Evolutionary conservation across 2,797 vertebrate genomes (phyloP).

Genomic region (Astyanax mexicanus): DNA sequence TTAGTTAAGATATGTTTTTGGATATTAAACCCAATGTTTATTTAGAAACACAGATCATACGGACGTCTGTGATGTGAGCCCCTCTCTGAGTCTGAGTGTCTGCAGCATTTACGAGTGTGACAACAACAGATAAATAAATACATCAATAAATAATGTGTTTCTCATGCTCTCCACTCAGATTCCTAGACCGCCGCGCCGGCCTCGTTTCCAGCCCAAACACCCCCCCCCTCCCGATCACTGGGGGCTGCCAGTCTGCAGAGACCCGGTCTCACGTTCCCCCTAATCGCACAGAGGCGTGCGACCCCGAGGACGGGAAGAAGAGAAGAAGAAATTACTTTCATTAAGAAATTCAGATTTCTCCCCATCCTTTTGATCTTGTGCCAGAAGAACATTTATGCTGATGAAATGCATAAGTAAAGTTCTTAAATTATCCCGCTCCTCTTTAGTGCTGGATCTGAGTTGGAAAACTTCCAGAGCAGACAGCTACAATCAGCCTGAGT

Average conservation of each 20-base stretch:
- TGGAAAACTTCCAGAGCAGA: constrained; percentile 83
- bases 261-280: constrained; percentile 73
- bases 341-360: constrained; percentile 84
- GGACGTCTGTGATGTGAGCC: not conserved
- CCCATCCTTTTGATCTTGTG: constrained; percentile 83
- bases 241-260: constrained; percentile 70
- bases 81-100: constrained; percentile 11
- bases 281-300: constrained; percentile 80
- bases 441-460: constrained; percentile 74
- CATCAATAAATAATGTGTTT: constrained; percentile 49
- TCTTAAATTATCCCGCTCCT: constrained; percentile 80
- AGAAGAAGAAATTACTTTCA: constrained; percentile 86
- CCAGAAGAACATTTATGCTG: constrained; percentile 87
- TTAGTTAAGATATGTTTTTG: too few relatives aligned
- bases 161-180: constrained; percentile 62
- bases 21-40: not conserved
- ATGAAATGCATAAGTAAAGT: constrained; percentile 87
- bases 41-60: not conserved
- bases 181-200: constrained; percentile 76
- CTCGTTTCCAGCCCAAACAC: constrained; percentile 69
- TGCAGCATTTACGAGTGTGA: not conserved
- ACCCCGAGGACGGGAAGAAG: constrained; percentile 85
- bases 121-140: constrained; percentile 44
- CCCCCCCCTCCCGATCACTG: constrained; percentile 61
- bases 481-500: constrained; percentile 81